A percentile compares a stretch with the other conserved stretches of the same genome.
Conservation (phyloP, 2,888 invertebrate genomes). For the Rugalucina vietnamica region DNA sequence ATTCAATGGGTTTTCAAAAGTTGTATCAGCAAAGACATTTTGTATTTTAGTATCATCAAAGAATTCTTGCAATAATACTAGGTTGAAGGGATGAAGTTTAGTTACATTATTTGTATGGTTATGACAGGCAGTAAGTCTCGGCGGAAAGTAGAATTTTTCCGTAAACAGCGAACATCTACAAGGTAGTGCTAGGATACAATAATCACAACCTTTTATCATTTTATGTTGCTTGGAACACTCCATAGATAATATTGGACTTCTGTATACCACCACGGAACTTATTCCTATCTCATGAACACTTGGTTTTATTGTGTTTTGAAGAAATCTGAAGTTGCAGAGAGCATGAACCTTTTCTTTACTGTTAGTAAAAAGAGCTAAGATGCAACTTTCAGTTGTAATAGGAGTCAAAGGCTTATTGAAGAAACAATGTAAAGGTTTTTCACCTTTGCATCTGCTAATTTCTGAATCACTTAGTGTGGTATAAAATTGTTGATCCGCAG, state of each 20-base stretch:
- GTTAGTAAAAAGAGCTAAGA: neutral
- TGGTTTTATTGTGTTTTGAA: neutral
- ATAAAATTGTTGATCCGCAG: constrained; percentile 1
- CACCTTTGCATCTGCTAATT: neutral
- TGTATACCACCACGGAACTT: neutral
- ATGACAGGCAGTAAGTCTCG: neutral
- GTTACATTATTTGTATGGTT: neutral
- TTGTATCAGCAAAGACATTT: constrained; percentile 9
- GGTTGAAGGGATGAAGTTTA: neutral
- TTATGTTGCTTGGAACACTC: neutral
- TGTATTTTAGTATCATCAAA: neutral
- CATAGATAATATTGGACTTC: constrained; percentile 12
- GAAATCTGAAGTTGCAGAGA: neutral
- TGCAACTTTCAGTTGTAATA: neutral
- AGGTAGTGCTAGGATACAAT: neutral
- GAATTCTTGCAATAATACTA: constrained; percentile 3
- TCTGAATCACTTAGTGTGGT: neutral
- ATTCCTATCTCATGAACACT: neutral
- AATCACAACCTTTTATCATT: constrained; percentile 17
- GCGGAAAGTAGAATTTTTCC: neutral
- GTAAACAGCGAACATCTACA: neutral
- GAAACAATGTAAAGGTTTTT: neutral
- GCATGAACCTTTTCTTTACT: neutral
- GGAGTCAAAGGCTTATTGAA: neutral
- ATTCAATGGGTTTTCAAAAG: neutral